A percentile compares a stretch with the other conserved stretches of the same genome.
These are phyloP conservation scores for Dicrostonyx torquatus DNA, from an alignment of 2,797 vertebrate species.

Conservation along the genomic window DNA sequence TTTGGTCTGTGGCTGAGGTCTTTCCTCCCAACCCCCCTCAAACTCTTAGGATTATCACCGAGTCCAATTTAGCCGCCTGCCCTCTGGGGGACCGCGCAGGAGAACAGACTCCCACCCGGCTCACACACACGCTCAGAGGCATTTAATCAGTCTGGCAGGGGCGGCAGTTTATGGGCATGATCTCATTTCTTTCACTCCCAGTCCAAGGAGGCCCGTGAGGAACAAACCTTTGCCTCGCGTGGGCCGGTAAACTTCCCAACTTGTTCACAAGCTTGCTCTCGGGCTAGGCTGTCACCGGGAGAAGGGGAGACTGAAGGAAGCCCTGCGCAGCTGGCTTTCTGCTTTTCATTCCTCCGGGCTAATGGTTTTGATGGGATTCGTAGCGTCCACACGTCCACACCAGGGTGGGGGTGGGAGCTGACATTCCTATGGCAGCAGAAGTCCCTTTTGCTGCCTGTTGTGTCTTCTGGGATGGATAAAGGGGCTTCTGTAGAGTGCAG, in stretches of 20 bases:
- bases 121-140: not conserved
- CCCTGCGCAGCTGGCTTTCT: not conserved
- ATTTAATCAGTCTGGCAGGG: constrained; percentile 50
- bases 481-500: not conserved
- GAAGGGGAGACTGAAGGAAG: not conserved
- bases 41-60: constrained; percentile 27
- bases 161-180: constrained; percentile 21
- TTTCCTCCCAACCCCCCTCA: not conserved
- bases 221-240: not conserved
- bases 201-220: not conserved
- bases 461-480: not conserved
- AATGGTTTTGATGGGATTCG: not conserved
- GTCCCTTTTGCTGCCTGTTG: not conserved
- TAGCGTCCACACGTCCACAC: no score
- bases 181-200: constrained; percentile 46
- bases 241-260: not conserved
- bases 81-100: constrained; percentile 49
- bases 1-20: not conserved
- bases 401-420: not conserved
- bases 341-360: not conserved
- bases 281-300: not conserved
- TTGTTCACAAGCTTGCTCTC: constrained; percentile 28
- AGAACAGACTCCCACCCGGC: not conserved
- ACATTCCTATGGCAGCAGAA: not conserved
- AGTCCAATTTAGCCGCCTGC: constrained; percentile 48